A percentile compares a stretch with the other conserved stretches of the same genome.
Evolutionary conservation across 2,113 vertebrate genomes (phyloP).

Genomic region (Siniperca chuatsi): DNA sequence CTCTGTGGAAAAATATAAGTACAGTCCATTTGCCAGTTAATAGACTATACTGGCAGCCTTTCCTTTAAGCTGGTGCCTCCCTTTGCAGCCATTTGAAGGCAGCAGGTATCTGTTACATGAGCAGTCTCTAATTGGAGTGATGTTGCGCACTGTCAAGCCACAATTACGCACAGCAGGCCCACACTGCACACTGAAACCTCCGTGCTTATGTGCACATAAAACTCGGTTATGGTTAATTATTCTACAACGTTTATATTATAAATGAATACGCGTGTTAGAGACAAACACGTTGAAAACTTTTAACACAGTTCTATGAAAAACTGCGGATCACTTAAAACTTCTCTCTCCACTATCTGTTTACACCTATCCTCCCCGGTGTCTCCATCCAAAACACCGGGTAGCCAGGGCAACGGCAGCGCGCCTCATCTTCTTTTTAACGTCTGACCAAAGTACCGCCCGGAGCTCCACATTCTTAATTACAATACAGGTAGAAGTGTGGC

Average conservation of each 20-base stretch:
- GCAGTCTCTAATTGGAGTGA: neutral
- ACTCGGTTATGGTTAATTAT: neutral
- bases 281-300: neutral
- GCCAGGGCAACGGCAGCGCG: neutral
- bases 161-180: slow-evolving; percentile 3
- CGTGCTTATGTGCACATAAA: neutral
- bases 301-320: neutral
- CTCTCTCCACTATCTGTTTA: neutral
- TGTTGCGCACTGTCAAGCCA: neutral
- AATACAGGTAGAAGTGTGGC: neutral
- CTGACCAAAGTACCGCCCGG: neutral
- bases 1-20: too few relatives aligned
- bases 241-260: neutral
- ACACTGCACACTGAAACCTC: neutral
- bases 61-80: neutral
- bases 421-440: neutral
- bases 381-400: neutral
- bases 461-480: neutral
- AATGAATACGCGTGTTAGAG: neutral
- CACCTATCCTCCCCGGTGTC: neutral
- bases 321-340: neutral
- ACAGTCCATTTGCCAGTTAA: too few relatives aligned
- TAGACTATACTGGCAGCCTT: too few relatives aligned
- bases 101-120: neutral
- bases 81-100: neutral